Evolutionary conservation across 2,797 vertebrate genomes (phyloP), one percentile per base, ranked within the genome.

Genomic region (Paratrypauchen microcephalus): DNA sequence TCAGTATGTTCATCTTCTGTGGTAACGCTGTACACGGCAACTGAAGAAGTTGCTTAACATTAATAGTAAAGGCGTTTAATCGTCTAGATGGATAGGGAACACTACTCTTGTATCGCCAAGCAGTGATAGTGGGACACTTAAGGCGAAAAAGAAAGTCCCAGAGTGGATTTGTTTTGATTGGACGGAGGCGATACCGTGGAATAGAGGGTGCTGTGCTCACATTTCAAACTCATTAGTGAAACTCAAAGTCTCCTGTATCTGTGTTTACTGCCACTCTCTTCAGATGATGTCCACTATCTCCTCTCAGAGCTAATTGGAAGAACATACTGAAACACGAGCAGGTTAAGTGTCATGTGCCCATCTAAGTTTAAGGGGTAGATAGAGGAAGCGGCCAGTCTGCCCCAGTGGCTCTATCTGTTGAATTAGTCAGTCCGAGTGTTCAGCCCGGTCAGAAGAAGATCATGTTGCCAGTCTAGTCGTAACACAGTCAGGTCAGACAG

Each of bases 341-440:
- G 28, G 28, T 59, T 11, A 76, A 70, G 68, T 56, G 59, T 65
- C 36, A 67, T 57, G 19, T 75, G 56, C 26, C 61, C 9, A 28
- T 71, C 48, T 73, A 60, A 77, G 59, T 5, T 69, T 19, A 70
- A 68, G 30, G 67, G 54, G 52, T 24, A 62, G 41, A 69, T 48
- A 68, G 11, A 80, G 72, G 74, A 76, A 81, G 76, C 71, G 66
- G 56, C 69, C 64, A 56, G 48, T 75, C 74, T 83, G 76, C 66
- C 77, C 65, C 77, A 74, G 63, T 55, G 78, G 73, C 82, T 81
- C 83, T 85, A 75, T 73, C 73, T 76, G 65, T 81, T 92, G 78
- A 92, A 92, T 92, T 86, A 91, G 75, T 92, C 68, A 93, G 80
- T 82, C 80, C 73, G 47, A 79, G 70, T 21, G 55, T 61, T 82